phyloP scores from a whole-genome alignment of 1,140 invertebrate genomes.

The Magallana angulata region DNA sequence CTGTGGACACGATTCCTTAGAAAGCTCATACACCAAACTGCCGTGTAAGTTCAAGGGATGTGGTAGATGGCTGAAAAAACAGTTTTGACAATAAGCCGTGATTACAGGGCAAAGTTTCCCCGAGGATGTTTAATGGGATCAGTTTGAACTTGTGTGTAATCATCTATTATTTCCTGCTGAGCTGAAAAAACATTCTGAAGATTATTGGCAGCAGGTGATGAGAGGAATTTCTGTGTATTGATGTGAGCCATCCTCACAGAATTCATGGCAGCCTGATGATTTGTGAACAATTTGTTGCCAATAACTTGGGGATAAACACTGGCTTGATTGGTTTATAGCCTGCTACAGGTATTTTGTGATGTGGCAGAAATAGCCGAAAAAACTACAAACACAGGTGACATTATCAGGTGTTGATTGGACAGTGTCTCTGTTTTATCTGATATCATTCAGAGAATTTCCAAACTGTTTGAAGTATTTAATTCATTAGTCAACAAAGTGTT shows the following conservation, averaged over 20 bases:
- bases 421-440: slow-evolving; percentile 13
- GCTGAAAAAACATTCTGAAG: slow-evolving; percentile 12
- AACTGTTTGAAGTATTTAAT: slow-evolving; percentile 34
- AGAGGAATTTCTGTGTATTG: slow-evolving; percentile 36
- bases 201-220: slow-evolving; percentile 6
- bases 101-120: background rate
- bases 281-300: slow-evolving; percentile 22
- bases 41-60: background rate
- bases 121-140: background rate
- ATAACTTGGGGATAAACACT: slow-evolving; percentile 13
- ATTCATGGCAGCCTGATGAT: slow-evolving; percentile 7
- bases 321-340: slow-evolving; percentile 21
- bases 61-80: slow-evolving; percentile 13
- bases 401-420: slow-evolving; percentile 25
- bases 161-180: slow-evolving; percentile 19
- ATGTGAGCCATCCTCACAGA: slow-evolving; percentile 7
- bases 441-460: slow-evolving; percentile 25
- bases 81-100: background rate
- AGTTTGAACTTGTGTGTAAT: slow-evolving; percentile 23
- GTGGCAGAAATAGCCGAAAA: slow-evolving; percentile 5
- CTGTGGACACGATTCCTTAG: background rate
- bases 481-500: slow-evolving; percentile 31
- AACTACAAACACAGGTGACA: slow-evolving; percentile 22
- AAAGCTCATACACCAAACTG: background rate
- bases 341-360: slow-evolving; percentile 13